phyloP scores from a whole-genome alignment of 2,797 vertebrate species.

The Clangula hyemalis region DNA sequence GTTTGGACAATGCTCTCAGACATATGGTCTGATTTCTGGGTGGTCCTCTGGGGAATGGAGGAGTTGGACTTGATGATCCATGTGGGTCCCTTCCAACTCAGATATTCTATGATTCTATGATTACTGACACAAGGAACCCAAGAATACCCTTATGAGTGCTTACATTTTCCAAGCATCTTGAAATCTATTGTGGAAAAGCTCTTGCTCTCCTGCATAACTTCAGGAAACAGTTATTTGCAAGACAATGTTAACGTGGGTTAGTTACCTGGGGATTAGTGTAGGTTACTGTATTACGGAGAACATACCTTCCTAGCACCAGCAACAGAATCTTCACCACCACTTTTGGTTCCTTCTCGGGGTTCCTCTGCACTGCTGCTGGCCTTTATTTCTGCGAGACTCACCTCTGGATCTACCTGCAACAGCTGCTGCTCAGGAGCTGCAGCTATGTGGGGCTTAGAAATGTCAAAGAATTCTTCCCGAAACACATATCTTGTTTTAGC shows the following conservation, averaged over 20 bases:
- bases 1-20: too few relatives aligned
- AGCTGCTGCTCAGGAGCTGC: background rate
- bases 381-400: background rate
- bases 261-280: background rate
- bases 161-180: rapidly evolving
- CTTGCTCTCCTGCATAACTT: background rate
- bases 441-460: slow-evolving; percentile 75
- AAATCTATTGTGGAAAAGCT: background rate
- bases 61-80: too few relatives aligned
- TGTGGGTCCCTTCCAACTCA: too few relatives aligned
- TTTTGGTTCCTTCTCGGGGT: background rate
- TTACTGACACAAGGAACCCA: background rate
- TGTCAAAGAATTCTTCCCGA: slow-evolving; percentile 81
- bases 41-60: too few relatives aligned
- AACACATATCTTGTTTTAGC: slow-evolving; percentile 72
- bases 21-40: too few relatives aligned
- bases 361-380: background rate
- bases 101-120: too few relatives aligned
- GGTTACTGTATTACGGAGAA: background rate
- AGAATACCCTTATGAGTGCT: background rate
- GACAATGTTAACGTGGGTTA: rapidly evolving
- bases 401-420: slow-evolving; percentile 6
- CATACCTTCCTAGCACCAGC: slow-evolving; percentile 72
- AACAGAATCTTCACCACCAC: background rate
- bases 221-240: background rate